Base-by-base conservation (phyloP, 2,888 invertebrate species). In the Pyrrhia umbra region DNA sequence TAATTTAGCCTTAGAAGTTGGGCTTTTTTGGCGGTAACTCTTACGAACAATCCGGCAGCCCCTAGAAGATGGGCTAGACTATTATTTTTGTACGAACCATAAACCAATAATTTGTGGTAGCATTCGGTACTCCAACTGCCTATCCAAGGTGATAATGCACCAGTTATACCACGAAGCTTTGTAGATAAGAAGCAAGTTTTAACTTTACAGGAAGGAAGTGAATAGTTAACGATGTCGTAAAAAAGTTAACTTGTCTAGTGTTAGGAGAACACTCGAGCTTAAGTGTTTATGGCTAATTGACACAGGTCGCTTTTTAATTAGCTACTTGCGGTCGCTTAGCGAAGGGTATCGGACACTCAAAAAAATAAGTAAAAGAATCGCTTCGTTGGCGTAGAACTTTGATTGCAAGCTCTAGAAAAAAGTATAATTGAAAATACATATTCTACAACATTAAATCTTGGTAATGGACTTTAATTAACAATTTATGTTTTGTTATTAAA, bases 341-440 rank as follows among this genome's bases (percentile, higher is more conserved):
- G 3, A 15, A 45, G 1, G 18, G 30, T n/a, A 37, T 30, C 0
- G 0, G 13, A 45, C 8, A 16, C 6, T 13, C n/a, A 18, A 46
- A 39, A 40, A 60, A 23, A 20, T 1, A 5, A 0, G 13, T 20
- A 6, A 6, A 20, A 46, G 25, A 21, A 42, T 23, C 25, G 39
- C 39, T 45, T 66, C 13, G 6, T 39, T 30, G 30, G 16, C 6
- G 6, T 13, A 15, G 4, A 6, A 18, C 37, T 49, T 43, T 42
- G 57, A 72, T 72, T 72, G 10, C 20, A 0, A 5, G 15, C 10
- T 37, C 16, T 3, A 34, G 37, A 40, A 54, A 67, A 54, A 69
- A 59, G 25, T 18, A 27, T 66, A 58, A 66, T 66, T 73, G 67
- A 50, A 69, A 73, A 66, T 49, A n/a, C n/a, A n/a, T n/a, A 34